phyloP scores from a whole-genome alignment of 1,140 invertebrate genomes.

The Battus philenor region DNA sequence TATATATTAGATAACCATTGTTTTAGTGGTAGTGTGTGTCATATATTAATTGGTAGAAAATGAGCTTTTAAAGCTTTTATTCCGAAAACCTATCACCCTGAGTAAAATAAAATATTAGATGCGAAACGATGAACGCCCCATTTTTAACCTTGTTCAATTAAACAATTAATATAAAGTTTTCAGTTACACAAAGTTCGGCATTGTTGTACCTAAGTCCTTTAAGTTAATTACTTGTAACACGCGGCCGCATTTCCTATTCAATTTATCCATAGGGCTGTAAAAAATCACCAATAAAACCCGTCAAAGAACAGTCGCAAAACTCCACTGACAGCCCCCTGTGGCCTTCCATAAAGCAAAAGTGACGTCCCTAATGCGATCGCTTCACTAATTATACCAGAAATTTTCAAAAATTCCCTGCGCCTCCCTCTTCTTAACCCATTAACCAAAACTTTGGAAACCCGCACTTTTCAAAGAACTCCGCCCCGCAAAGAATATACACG shows the following conservation, averaged over 20 bases:
- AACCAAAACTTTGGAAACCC: slow-evolving; percentile 50
- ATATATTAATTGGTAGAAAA: no score
- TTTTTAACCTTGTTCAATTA: no score
- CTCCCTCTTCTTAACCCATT: slow-evolving; percentile 59
- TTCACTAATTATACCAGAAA: slow-evolving; percentile 61
- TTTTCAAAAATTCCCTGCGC: slow-evolving; percentile 54
- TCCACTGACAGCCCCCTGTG: slow-evolving; percentile 36
- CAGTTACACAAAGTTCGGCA: no score
- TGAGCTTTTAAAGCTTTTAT: no score
- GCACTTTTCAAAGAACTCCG: slow-evolving; percentile 43
- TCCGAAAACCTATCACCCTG: no score
- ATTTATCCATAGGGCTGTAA: slow-evolving; percentile 3
- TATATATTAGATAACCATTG: no score
- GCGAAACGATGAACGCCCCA: no score
- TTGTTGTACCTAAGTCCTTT: no score
- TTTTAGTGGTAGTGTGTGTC: no score
- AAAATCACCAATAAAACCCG: slow-evolving; percentile 42
- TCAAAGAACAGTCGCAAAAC: slow-evolving; percentile 26
- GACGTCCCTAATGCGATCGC: slow-evolving; percentile 61
- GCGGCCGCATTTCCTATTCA: not conserved
- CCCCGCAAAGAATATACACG: not conserved
- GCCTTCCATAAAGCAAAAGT: slow-evolving; percentile 56
- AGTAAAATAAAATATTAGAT: no score
- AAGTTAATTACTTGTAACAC: not conserved
- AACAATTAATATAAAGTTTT: no score